These are phyloP conservation scores for Semnornis frantzii DNA, from an alignment of 2,113 vertebrate species.

Conservation along the genomic window DNA sequence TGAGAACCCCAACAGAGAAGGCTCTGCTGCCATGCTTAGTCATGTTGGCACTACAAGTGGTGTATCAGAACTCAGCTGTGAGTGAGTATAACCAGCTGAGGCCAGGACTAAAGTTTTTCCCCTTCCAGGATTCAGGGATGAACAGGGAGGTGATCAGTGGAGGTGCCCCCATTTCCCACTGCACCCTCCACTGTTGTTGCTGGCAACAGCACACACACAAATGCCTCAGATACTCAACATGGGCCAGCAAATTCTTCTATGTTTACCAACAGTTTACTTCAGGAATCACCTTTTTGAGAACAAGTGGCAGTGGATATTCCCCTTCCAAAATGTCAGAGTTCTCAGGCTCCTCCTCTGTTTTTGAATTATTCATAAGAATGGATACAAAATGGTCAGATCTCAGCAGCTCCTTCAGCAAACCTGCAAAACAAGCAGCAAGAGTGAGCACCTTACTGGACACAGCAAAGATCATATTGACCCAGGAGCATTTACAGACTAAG, in stretches of 20 bases:
- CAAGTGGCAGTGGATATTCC: constrained; percentile 84
- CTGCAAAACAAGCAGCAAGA: constrained; percentile 57
- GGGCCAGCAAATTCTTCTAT: background rate
- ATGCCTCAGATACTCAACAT: background rate
- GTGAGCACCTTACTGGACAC: background rate
- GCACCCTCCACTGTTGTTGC: background rate
- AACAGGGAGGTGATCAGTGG: background rate
- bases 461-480: background rate
- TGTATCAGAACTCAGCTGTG: background rate
- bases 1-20: background rate
- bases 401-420: constrained; percentile 87
- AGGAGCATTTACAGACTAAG: background rate
- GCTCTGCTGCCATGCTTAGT: background rate
- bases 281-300: constrained; percentile 90
- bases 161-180: background rate
- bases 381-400: constrained; percentile 84
- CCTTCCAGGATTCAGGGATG: background rate
- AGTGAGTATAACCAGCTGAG: background rate
- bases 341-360: constrained; percentile 45
- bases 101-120: background rate
- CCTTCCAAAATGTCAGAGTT: constrained; percentile 29
- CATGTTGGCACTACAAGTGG: background rate
- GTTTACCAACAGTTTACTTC: background rate
- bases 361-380: constrained; percentile 84
- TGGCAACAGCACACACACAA: background rate